phyloP scores from a whole-genome alignment of 2,113 vertebrate species.

The Eleginops maclovinus region DNA sequence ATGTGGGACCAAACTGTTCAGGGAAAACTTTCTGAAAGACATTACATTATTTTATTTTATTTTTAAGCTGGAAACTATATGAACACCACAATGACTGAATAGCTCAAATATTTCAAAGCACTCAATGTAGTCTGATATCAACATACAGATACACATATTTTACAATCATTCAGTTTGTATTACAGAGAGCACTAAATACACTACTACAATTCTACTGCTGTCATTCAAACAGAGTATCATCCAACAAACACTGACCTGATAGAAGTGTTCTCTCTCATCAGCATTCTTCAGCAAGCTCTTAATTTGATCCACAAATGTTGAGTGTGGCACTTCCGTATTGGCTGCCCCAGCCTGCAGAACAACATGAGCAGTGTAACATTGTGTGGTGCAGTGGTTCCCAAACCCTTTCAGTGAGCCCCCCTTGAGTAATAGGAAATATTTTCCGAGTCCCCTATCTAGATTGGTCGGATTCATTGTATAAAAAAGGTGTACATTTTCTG shows the following conservation, averaged over 20 bases:
- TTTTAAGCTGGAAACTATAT: neutral
- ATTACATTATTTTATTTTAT: neutral
- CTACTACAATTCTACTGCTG: neutral
- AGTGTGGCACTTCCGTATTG: neutral
- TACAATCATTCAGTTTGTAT: neutral
- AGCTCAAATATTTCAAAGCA: neutral
- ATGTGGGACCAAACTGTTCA: conserved; percentile 81
- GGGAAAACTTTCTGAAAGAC: conserved; percentile 75
- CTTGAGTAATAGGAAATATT: too few relatives aligned
- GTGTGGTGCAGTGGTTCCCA: too few relatives aligned
- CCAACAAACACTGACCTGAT: conserved; percentile 59
- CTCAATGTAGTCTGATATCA: neutral
- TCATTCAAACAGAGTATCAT: too few relatives aligned
- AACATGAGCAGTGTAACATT: neutral
- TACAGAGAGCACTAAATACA: neutral
- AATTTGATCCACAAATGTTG: conserved; percentile 62
- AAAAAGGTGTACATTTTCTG: too few relatives aligned
- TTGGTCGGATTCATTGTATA: too few relatives aligned
- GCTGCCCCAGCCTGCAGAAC: conserved; percentile 36
- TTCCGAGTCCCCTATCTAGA: too few relatives aligned
- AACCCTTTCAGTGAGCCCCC: too few relatives aligned
- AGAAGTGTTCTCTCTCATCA: conserved; percentile 59
- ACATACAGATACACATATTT: neutral
- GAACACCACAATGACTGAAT: neutral
- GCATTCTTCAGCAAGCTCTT: conserved; percentile 57